Conservation (phyloP, 2,797 vertebrate species). For the Synaphobranchus kaupii region DNA sequence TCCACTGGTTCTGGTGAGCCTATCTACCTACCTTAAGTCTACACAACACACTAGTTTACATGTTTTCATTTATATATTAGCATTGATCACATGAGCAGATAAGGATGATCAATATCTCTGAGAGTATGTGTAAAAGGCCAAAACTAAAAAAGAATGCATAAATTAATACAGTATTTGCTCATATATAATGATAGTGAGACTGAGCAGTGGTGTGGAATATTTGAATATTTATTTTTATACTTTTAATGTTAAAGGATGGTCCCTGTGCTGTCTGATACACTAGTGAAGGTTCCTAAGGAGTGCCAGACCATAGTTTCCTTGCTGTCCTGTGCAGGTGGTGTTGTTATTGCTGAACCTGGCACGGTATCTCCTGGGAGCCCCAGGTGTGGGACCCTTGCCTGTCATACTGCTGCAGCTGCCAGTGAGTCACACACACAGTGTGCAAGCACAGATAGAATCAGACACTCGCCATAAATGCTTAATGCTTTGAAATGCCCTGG, state of each 20-base stretch:
- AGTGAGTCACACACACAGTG: slow-evolving; percentile 21
- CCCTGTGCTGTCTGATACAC: background rate
- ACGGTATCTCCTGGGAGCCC: slow-evolving; percentile 37
- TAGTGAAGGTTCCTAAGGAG: background rate
- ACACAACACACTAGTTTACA: background rate
- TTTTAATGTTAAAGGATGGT: background rate
- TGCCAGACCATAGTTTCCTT: background rate
- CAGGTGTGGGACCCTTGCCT: slow-evolving; percentile 47
- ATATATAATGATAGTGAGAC: background rate
- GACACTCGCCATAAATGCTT: background rate
- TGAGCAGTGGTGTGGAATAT: background rate
- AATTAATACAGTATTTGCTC: background rate
- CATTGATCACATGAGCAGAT: background rate
- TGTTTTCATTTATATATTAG: background rate
- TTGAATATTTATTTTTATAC: background rate
- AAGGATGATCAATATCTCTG: background rate
- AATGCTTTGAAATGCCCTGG: background rate
- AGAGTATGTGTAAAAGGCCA: background rate
- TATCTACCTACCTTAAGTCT: background rate
- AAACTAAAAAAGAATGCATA: background rate
- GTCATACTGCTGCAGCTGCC: slow-evolving; percentile 45
- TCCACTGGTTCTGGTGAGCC: slow-evolving; percentile 36
- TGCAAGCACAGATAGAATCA: background rate
- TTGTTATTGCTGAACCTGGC: slow-evolving; percentile 43
- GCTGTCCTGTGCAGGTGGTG: slow-evolving; percentile 30